phyloP scores from a whole-genome alignment of 2,113 vertebrate genomes.

The Melanotaenia duboulayi region DNA sequence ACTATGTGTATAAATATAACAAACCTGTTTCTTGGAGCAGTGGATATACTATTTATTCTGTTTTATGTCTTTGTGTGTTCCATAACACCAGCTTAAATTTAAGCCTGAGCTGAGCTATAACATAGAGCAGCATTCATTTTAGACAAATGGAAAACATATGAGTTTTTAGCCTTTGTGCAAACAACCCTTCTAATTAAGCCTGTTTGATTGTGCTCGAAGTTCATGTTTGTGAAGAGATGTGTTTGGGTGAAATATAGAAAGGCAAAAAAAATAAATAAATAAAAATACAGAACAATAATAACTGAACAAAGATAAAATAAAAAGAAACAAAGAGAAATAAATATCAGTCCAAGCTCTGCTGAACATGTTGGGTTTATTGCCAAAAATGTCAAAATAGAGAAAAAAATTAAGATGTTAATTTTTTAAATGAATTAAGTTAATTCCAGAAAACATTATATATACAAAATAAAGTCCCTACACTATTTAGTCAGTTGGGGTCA shows the following conservation, averaged over 20 bases:
- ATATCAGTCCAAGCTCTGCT: neutral
- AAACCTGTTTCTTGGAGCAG: neutral
- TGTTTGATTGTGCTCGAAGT: slow-evolving; percentile 48
- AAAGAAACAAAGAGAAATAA: neutral
- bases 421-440: neutral
- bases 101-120: slow-evolving; percentile 42
- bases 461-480: no score
- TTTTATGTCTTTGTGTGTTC: slow-evolving; percentile 36
- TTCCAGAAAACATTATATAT: no score
- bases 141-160: slow-evolving; percentile 60
- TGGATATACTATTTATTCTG: slow-evolving; percentile 19
- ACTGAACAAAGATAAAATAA: neutral
- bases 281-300: no score
- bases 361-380: neutral
- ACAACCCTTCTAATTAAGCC: slow-evolving; percentile 73
- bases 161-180: slow-evolving; percentile 68
- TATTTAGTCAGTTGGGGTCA: no score
- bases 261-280: no score
- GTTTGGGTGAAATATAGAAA: slow-evolving; percentile 38
- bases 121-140: slow-evolving; percentile 58
- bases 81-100: slow-evolving; percentile 48
- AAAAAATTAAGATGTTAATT: neutral
- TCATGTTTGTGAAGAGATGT: slow-evolving; percentile 54
- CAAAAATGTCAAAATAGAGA: slow-evolving; percentile 8
- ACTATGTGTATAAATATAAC: neutral